phyloP scores from a whole-genome alignment of 92 coral and sea anemone genomes.

The Epizoanthus scotinus region DNA sequence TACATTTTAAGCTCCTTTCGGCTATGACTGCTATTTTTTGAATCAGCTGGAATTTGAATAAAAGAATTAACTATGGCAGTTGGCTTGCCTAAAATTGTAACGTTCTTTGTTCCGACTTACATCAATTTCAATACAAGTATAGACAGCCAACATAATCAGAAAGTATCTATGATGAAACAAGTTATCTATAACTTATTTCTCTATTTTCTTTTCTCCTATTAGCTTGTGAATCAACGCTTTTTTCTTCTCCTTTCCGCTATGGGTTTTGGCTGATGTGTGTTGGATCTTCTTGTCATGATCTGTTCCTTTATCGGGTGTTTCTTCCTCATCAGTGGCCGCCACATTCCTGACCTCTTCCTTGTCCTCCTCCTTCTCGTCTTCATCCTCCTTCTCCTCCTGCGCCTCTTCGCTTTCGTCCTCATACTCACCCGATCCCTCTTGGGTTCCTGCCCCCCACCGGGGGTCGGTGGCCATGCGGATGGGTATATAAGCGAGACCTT shows the following conservation, averaged over 20 bases:
- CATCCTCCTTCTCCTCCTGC: slow-evolving; percentile 8
- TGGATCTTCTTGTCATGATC: not conserved
- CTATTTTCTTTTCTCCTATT: not conserved
- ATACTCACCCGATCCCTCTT: slow-evolving; percentile 10
- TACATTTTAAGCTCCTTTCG: too few relatives aligned
- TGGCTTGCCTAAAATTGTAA: too few relatives aligned
- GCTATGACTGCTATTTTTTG: too few relatives aligned
- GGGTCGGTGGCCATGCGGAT: slow-evolving; percentile 14
- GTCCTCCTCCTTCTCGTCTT: not conserved
- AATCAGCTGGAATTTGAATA: too few relatives aligned
- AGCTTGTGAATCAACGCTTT: slow-evolving; percentile 1
- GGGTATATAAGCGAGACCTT: not conserved
- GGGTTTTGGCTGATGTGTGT: too few relatives aligned
- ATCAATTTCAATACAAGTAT: too few relatives aligned
- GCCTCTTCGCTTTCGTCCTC: slow-evolving; percentile 8
- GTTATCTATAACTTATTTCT: not conserved
- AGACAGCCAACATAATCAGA: too few relatives aligned
- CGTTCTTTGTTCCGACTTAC: too few relatives aligned
- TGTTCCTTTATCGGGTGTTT: not conserved
- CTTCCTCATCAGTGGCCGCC: not conserved
- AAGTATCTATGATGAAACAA: too few relatives aligned
- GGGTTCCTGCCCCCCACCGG: not conserved
- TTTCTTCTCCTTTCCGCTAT: not conserved
- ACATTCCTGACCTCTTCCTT: not conserved
- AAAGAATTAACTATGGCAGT: too few relatives aligned